Evolutionary conservation across 2,113 vertebrate species (phyloP).

Genomic region (Sus scrofa): DNA sequence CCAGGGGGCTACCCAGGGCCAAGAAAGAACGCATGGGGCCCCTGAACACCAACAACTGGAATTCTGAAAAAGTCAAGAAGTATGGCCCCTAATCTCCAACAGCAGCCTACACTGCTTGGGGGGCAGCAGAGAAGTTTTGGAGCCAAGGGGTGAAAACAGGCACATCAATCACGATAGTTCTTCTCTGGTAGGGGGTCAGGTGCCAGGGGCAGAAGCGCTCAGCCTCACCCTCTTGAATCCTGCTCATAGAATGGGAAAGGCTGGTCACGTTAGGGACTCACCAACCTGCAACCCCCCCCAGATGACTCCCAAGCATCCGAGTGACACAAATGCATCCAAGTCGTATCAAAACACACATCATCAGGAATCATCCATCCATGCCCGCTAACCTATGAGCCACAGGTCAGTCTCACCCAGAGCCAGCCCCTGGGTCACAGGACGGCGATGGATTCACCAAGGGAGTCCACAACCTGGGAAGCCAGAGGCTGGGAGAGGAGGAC

Average conservation of each 20-base stretch:
- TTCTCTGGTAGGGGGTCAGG: not conserved
- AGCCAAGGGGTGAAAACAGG: not conserved
- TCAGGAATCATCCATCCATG: not conserved
- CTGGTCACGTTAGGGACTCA: not conserved
- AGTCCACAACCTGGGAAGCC: not conserved
- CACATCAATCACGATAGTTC: not conserved
- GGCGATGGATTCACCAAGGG: not conserved
- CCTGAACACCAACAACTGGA: not conserved
- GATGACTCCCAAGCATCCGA: not conserved
- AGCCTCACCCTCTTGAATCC: not conserved
- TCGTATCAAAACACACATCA: not conserved
- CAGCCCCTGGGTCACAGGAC: not conserved
- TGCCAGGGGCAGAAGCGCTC: not conserved
- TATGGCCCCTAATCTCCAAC: conserved; percentile 13
- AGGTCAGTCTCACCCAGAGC: not conserved
- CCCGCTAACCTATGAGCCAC: not conserved
- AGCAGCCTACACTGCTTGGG: not conserved
- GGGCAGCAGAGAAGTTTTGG: not conserved
- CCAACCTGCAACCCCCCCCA: not conserved
- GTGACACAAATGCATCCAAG: not conserved
- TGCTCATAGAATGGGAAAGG: not conserved
- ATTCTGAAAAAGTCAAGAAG: not conserved
- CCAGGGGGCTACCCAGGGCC: not conserved
- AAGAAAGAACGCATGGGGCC: not conserved
- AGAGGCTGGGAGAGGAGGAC: not conserved